phyloP scores from a whole-genome alignment of 2,888 invertebrate species.

The Tolmerus cingulatus region DNA sequence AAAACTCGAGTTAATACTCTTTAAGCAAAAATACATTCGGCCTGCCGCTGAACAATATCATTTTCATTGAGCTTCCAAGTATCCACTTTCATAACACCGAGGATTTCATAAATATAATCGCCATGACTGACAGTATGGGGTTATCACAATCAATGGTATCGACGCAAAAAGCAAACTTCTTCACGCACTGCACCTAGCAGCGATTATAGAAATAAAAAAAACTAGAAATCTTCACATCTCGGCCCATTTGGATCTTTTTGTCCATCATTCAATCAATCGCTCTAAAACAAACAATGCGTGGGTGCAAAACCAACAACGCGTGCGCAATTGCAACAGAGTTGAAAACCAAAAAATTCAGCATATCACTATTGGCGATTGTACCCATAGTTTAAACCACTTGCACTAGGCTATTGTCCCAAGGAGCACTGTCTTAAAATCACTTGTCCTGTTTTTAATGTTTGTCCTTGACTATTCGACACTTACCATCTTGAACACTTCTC shows the following conservation, averaged over 20 bases:
- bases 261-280: conserved; percentile 11
- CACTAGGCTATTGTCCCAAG: background rate
- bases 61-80: conserved; percentile 15
- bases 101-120: conserved; percentile 6
- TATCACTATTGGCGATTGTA: background rate
- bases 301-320: conserved; percentile 5
- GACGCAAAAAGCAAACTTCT: background rate
- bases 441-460: background rate
- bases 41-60: background rate
- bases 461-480: background rate
- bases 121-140: conserved; percentile 18
- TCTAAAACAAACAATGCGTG: conserved; percentile 23
- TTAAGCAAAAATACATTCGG: background rate
- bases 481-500: conserved; percentile 33
- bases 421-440: background rate
- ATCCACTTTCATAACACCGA: conserved; percentile 19
- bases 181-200: background rate
- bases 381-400: background rate
- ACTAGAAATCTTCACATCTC: background rate
- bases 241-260: background rate
- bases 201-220: background rate
- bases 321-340: conserved; percentile 15
- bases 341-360: background rate
- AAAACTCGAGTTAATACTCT: conserved; percentile 2
- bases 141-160: conserved; percentile 9